phyloP scores from a whole-genome alignment of 2,888 invertebrate species.

The Stenodema calcarata region DNA sequence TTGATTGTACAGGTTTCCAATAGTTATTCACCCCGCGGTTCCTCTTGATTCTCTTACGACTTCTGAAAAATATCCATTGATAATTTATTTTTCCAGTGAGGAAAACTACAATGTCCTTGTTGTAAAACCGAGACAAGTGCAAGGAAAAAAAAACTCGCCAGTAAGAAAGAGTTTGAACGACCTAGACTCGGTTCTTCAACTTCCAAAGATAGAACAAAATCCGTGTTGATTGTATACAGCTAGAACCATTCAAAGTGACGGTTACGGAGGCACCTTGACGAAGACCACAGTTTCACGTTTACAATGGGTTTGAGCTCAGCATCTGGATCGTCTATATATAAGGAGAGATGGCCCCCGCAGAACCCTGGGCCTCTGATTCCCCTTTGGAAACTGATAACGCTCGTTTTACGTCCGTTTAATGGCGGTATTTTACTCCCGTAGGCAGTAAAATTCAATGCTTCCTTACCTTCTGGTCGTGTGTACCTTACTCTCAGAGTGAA shows the following conservation, averaged over 20 bases:
- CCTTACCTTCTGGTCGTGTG: constrained; percentile 8
- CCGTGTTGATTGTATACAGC: constrained; percentile 47
- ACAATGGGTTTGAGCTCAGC: constrained; percentile 49
- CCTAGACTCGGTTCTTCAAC: constrained; percentile 37
- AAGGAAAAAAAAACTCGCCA: neutral
- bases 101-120: neutral
- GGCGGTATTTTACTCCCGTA: constrained; percentile 36
- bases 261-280: constrained; percentile 48
- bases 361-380: constrained; percentile 17
- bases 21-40: too few species aligned
- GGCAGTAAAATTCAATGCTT: constrained; percentile 18
- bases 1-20: too few species aligned
- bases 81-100: neutral
- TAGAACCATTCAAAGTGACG: constrained; percentile 48
- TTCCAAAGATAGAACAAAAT: constrained; percentile 46
- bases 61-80: neutral
- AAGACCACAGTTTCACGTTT: constrained; percentile 50
- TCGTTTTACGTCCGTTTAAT: constrained; percentile 41
- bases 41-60: neutral
- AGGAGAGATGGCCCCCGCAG: constrained; percentile 42
- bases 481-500: neutral
- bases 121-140: neutral
- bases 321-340: constrained; percentile 48
- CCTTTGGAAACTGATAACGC: constrained; percentile 43
- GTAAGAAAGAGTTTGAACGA: constrained; percentile 37